A percentile compares a stretch with the other conserved stretches of the same genome.
Conservation (phyloP, 37 sponge, comb jelly and placozoan genomes). For the Mnemiopsis leidyi region DNA sequence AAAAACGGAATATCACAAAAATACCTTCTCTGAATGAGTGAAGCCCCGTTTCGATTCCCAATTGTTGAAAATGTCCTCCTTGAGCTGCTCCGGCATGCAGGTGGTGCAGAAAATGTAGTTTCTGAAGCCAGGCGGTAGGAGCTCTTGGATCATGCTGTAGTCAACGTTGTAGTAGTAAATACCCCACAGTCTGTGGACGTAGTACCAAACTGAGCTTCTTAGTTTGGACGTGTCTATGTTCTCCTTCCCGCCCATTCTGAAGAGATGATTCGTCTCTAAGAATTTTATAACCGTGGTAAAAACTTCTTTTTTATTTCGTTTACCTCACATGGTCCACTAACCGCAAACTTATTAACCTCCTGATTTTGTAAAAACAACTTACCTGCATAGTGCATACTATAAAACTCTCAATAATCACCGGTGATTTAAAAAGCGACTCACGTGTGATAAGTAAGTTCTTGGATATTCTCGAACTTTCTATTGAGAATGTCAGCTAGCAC, state of each 20-base stretch:
- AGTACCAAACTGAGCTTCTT: slow-evolving; percentile 24
- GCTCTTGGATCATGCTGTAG: slow-evolving; percentile 29
- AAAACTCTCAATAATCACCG: too few species aligned
- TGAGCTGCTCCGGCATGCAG: slow-evolving; percentile 27
- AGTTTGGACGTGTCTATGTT: slow-evolving; percentile 20
- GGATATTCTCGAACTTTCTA: slow-evolving; percentile 36
- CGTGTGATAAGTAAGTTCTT: slow-evolving; percentile 37
- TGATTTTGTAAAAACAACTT: too few species aligned
- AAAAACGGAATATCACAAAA: too few species aligned
- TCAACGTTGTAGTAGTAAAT: slow-evolving; percentile 41
- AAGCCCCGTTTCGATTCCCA: slow-evolving; percentile 43
- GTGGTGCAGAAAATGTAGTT: slow-evolving; percentile 25
- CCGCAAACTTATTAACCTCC: too few species aligned
- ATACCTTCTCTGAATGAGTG: slow-evolving; percentile 52
- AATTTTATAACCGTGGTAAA: too few species aligned
- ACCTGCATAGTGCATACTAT: too few species aligned
- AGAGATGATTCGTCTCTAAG: too few species aligned
- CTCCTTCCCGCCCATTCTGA: slow-evolving; percentile 48
- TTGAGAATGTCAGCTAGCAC: slow-evolving; percentile 9
- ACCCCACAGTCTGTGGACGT: slow-evolving; percentile 26
- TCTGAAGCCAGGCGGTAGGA: slow-evolving; percentile 36
- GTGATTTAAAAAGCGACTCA: too few species aligned
- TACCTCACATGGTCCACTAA: too few species aligned
- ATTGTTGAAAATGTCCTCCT: slow-evolving; percentile 44
- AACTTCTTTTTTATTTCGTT: too few species aligned